Percentiles rank a stretch among this genome's conserved stretches.
Evolutionary conservation across 2,113 vertebrate species (phyloP).

Genomic region (Rhinolophus ferrumequinum): DNA sequence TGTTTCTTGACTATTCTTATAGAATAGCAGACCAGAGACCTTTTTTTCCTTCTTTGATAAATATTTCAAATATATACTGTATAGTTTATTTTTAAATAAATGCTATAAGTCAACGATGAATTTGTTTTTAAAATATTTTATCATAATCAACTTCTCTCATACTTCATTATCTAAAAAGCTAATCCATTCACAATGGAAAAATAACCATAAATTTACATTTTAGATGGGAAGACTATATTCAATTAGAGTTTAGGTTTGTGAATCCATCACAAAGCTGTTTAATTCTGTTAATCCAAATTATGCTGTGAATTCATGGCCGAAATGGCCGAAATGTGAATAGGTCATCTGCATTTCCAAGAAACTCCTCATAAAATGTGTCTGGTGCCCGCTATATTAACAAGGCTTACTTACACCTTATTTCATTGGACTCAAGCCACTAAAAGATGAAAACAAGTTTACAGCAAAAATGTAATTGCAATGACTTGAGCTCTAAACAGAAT

Average conservation of each 20-base stretch:
- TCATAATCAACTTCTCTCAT: background rate
- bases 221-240: background rate
- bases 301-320: background rate
- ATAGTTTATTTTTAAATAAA: background rate
- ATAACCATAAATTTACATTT: background rate
- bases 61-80: background rate
- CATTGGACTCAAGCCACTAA: slow-evolving; percentile 7
- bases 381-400: background rate
- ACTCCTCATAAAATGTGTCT: background rate
- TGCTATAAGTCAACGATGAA: background rate
- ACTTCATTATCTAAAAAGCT: slow-evolving; percentile 5
- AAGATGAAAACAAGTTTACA: slow-evolving; percentile 10
- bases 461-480: slow-evolving; percentile 3
- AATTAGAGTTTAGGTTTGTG: background rate
- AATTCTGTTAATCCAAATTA: slow-evolving; percentile 46
- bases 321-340: background rate
- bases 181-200: background rate
- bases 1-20: background rate
- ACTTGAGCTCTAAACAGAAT: slow-evolving; percentile 1
- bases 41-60: background rate
- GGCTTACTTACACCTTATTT: slow-evolving; percentile 7
- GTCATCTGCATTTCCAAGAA: slow-evolving; percentile 15
- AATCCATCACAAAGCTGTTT: background rate
- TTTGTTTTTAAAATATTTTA: slow-evolving; percentile 27
- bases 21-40: background rate